phyloP scores from a whole-genome alignment of 2,113 vertebrate species.

The Peromyscus californicus region DNA sequence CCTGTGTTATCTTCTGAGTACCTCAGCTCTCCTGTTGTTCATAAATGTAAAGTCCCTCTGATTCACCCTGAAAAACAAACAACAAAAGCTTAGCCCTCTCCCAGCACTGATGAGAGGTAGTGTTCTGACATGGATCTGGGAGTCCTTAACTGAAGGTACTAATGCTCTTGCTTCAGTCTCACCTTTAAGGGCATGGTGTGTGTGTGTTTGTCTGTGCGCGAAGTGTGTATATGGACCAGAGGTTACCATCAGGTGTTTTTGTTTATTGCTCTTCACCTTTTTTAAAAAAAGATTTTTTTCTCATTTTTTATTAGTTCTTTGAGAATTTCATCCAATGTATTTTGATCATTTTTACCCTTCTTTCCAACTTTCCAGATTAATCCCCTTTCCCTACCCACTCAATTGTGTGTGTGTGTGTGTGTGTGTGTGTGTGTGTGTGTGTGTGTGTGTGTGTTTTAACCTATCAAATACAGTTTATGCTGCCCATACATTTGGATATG shows the following conservation, averaged over 20 bases:
- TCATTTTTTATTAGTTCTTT: not conserved
- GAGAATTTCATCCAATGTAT: not conserved
- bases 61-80: not conserved
- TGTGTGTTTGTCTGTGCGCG: not conserved
- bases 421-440: too few species aligned
- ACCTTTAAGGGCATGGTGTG: not conserved
- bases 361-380: not conserved
- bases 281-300: not conserved
- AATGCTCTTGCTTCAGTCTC: not conserved
- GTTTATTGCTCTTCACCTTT: not conserved
- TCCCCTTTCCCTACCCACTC: not conserved
- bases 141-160: not conserved
- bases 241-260: not conserved
- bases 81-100: not conserved
- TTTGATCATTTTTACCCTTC: not conserved
- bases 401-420: too few species aligned
- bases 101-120: not conserved
- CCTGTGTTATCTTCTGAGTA: not conserved
- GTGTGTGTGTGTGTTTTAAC: not conserved
- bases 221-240: not conserved
- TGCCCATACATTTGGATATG: not conserved
- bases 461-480: not conserved
- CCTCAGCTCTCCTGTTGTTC: not conserved
- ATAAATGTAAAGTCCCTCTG: conserved; percentile 21
- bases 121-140: not conserved